Conservation (phyloP, 2,888 invertebrate genomes). For the Drosophila infuscata region DNA sequence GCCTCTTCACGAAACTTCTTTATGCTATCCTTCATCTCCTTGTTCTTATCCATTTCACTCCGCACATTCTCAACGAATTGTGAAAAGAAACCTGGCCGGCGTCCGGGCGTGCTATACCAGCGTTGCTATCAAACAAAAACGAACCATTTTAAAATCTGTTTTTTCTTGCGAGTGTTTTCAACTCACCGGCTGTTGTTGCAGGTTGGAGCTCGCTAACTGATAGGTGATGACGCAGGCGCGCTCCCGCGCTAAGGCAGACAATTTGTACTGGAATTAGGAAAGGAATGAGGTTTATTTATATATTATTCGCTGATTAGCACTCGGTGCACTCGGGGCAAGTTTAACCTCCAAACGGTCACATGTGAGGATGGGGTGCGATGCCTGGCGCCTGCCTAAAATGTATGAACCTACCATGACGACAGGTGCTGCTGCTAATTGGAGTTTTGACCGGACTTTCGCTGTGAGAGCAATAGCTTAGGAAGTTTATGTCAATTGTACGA, state of each 20-base stretch:
- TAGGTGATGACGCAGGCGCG: slow-evolving; percentile 64
- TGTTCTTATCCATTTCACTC: slow-evolving; percentile 97
- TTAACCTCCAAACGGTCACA: slow-evolving; percentile 74
- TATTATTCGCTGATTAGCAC: slow-evolving; percentile 12
- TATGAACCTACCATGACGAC: slow-evolving; percentile 75
- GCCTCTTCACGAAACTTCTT: slow-evolving; percentile 98
- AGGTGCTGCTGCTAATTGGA: slow-evolving; percentile 42
- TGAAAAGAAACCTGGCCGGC: slow-evolving; percentile 91
- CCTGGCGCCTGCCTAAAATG: slow-evolving; percentile 13
- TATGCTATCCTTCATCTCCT: slow-evolving; percentile 98
- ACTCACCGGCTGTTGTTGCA: slow-evolving; percentile 78
- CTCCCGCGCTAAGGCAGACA: slow-evolving; percentile 74
- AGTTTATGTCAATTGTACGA: slow-evolving; percentile 57
- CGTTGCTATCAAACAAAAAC: slow-evolving; percentile 54
- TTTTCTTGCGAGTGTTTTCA: neutral
- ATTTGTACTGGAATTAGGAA: slow-evolving; percentile 76
- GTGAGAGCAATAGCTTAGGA: slow-evolving; percentile 39
- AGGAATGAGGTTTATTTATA: slow-evolving; percentile 12
- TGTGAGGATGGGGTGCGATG: slow-evolving; percentile 19
- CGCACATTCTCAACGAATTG: slow-evolving; percentile 96
- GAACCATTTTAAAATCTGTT: neutral
- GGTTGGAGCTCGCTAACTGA: slow-evolving; percentile 68
- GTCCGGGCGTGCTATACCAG: slow-evolving; percentile 79
- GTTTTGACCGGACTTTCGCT: slow-evolving; percentile 49
- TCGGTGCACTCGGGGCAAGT: slow-evolving; percentile 1